phyloP scores from a whole-genome alignment of 2,888 invertebrate genomes.

The Epinotia brunnichana region DNA sequence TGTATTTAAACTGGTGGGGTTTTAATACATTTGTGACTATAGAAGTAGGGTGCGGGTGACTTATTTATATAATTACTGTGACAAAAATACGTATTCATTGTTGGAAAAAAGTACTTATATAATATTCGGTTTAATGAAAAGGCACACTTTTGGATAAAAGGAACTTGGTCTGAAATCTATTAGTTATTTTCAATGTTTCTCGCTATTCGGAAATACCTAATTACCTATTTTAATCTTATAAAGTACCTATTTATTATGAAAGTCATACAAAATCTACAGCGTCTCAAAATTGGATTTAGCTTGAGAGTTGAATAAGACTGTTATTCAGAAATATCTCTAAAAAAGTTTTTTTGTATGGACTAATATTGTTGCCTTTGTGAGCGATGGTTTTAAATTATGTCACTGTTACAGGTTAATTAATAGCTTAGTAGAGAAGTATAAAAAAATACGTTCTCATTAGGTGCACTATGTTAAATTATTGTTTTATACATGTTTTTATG shows the following conservation, averaged over 20 bases:
- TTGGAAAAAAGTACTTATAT: neutral
- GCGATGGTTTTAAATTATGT: too few relatives aligned
- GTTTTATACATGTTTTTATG: neutral
- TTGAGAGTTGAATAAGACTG: conserved; percentile 5
- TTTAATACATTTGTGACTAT: neutral
- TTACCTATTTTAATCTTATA: conserved; percentile 7
- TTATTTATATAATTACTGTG: neutral
- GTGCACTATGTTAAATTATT: neutral
- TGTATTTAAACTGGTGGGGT: neutral
- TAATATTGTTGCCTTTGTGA: neutral
- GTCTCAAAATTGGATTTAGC: conserved; percentile 19
- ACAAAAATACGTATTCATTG: neutral
- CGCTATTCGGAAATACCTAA: conserved; percentile 1
- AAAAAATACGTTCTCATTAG: neutral
- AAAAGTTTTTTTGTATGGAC: neutral
- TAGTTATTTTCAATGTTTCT: conserved; percentile 12
- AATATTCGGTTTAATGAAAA: conserved; percentile 50
- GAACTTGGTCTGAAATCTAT: conserved; percentile 53
- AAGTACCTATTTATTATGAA: conserved; percentile 31
- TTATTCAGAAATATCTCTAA: conserved; percentile 15
- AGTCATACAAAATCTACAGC: conserved; percentile 39
- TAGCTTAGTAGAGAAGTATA: neutral
- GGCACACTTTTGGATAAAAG: conserved; percentile 63
- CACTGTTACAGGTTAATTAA: neutral
- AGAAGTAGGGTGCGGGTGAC: neutral